Base-by-base conservation (phyloP, 2,888 invertebrate species). In the Xanthia togata region DNA sequence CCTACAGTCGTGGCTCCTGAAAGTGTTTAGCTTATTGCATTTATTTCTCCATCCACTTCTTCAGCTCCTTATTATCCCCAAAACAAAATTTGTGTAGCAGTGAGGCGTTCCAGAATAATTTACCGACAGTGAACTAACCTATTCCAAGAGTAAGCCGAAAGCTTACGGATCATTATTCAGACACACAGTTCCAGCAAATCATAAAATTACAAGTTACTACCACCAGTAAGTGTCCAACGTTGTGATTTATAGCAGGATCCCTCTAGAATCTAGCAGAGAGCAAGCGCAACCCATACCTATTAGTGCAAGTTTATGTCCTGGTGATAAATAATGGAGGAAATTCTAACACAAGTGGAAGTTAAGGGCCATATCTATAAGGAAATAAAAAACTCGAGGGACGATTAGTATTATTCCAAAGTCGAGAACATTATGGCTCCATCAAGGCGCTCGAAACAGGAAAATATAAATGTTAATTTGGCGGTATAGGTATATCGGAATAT, bases 371-470 rank as follows among this genome's bases (percentile, higher is more conserved):
- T 73, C 26, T 67, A 67, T 55, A 72, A 77, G 86, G 86, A 85
- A 83, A 82, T 69, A 68, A 35, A 68, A 69, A 74, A 63, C 68
- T 59, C 35, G 57, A n/a, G 62, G 6, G 17, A 35, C 64, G 38
- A 70, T 76, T 55, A 60, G 55, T 71, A 70, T 73, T 70, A 79
- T 73, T 77, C 6, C 67, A 70, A 85, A 73, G 74, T 57, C 67
- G 76, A 79, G 63, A 76, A 71, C 68, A 31, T 73, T 63, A 76
- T 73, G 55, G 20, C 69, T 26, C 26, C 44, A 79, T 74, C 69
- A 76, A 86, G 73, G 84, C 57, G 64, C 62, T 77, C 65, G 75
- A 62, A 80, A 78, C 79, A 82, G 85, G 85, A 85, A 87, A 86
- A 87, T 82, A 64, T 67, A 57, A 76, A 85, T 82, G 71, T 79